Conservation (phyloP, 92 coral and sea anemone species). For the Galaxea fascicularis region DNA sequence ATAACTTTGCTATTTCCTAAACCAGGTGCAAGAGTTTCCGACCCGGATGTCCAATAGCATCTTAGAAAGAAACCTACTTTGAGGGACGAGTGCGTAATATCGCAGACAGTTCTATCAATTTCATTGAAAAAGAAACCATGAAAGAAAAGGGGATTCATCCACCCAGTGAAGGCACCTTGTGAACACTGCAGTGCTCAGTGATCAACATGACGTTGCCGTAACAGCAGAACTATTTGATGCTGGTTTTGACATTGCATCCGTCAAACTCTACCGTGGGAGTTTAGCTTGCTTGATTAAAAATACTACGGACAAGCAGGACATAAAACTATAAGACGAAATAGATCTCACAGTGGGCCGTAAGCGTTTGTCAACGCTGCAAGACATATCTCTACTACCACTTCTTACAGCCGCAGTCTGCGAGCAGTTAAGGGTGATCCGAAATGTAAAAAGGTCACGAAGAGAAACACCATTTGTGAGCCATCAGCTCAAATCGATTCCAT, state of each 20-base stretch:
- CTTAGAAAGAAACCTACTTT: slow-evolving; percentile 67
- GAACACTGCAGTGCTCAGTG: slow-evolving; percentile 44
- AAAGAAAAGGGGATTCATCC: slow-evolving; percentile 19
- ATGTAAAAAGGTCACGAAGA: too few species aligned
- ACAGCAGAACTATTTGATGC: slow-evolving; percentile 77
- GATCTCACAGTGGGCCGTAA: slow-evolving; percentile 69
- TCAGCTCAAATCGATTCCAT: too few species aligned
- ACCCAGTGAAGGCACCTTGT: slow-evolving; percentile 1
- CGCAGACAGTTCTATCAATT: slow-evolving; percentile 72
- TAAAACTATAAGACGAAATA: slow-evolving; percentile 71
- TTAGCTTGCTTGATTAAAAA: slow-evolving; percentile 68
- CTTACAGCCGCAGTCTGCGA: slow-evolving; percentile 73
- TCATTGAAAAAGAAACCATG: slow-evolving; percentile 29
- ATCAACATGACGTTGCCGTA: slow-evolving; percentile 37
- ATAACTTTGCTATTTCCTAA: too few species aligned
- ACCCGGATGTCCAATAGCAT: slow-evolving; percentile 50
- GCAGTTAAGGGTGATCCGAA: slow-evolving; percentile 69
- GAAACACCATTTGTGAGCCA: too few species aligned
- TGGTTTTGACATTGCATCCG: slow-evolving; percentile 70
- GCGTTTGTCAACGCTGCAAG: slow-evolving; percentile 62
- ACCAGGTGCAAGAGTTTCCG: slow-evolving; percentile 38
- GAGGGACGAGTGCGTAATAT: slow-evolving; percentile 70
- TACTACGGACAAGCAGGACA: slow-evolving; percentile 66
- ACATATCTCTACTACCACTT: slow-evolving; percentile 70
- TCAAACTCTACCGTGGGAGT: slow-evolving; percentile 67